phyloP scores from a whole-genome alignment of 2,113 vertebrate species.

The Zosterops hypoxanthus region DNA sequence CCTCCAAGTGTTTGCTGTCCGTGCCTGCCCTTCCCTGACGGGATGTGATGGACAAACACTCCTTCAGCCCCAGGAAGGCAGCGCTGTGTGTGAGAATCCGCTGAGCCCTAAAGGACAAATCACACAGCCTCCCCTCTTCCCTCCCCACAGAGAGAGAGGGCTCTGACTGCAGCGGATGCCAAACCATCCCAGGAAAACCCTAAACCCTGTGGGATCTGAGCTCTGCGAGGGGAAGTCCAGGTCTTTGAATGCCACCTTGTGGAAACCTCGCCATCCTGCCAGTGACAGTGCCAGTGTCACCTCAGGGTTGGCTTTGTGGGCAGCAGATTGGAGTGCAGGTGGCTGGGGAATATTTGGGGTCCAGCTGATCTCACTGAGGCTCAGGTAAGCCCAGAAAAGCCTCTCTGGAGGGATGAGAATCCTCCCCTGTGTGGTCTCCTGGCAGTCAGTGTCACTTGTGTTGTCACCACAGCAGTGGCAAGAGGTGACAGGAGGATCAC shows the following conservation, averaged over 20 bases:
- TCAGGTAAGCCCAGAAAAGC: neutral
- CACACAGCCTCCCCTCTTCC: neutral
- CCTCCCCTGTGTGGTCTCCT: rapidly evolving
- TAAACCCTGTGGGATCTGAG: neutral
- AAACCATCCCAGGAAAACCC: neutral
- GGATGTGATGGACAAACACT: neutral
- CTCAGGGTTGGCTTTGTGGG: rapidly evolving
- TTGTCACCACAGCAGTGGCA: rapidly evolving
- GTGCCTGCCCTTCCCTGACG: rapidly evolving
- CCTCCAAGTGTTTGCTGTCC: rapidly evolving
- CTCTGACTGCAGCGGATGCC: neutral
- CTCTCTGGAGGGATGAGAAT: neutral
- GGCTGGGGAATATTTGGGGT: neutral
- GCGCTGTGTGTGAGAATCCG: neutral
- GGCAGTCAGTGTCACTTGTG: neutral
- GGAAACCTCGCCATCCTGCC: neutral
- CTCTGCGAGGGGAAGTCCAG: neutral
- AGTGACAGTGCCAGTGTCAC: neutral
- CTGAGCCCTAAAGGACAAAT: neutral
- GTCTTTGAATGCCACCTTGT: slow-evolving; percentile 58
- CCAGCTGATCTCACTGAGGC: neutral
- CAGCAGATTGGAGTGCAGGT: neutral
- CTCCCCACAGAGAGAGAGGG: neutral
- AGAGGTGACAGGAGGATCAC: neutral
- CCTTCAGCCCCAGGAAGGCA: neutral